These are phyloP conservation scores for Embidobia sp. DNA, from an alignment of 2,888 invertebrate species.

Conservation along the genomic window DNA sequence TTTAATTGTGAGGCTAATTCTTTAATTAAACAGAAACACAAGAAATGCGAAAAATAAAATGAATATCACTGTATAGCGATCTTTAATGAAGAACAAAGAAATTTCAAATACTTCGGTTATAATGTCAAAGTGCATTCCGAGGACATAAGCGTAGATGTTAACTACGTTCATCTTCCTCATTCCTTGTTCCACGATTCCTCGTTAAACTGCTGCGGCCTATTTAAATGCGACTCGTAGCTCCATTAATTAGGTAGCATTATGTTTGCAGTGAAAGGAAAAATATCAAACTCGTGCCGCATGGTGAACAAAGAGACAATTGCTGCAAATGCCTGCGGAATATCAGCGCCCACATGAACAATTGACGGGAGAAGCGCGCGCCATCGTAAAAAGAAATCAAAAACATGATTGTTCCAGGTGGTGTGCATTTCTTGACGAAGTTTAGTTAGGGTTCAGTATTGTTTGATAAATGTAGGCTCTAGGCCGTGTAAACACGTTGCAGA, in stretches of 20 bases:
- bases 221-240: conserved; percentile 56
- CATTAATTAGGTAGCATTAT: conserved; percentile 59
- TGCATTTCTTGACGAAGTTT: conserved; percentile 18
- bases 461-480: conserved; percentile 44
- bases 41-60: no score
- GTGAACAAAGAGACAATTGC: conserved; percentile 57
- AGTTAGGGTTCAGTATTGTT: conserved; percentile 18
- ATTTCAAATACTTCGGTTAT: background rate
- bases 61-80: no score
- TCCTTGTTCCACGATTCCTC: conserved; percentile 46
- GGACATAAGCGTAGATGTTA: conserved; percentile 16
- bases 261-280: conserved; percentile 52
- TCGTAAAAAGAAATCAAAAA: conserved; percentile 28
- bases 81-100: conserved; percentile 3
- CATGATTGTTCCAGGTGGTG: conserved; percentile 30
- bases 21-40: no score
- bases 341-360: conserved; percentile 39
- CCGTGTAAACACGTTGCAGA: conserved; percentile 8
- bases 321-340: conserved; percentile 36
- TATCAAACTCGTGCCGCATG: conserved; percentile 54
- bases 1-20: no score
- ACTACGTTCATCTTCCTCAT: conserved; percentile 51
- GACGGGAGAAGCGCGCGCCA: conserved; percentile 8
- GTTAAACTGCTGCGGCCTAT: conserved; percentile 47
- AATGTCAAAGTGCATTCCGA: conserved; percentile 35